Conservation (phyloP, 2,888 invertebrate species). For the Chloroclystis v-ata region DNA sequence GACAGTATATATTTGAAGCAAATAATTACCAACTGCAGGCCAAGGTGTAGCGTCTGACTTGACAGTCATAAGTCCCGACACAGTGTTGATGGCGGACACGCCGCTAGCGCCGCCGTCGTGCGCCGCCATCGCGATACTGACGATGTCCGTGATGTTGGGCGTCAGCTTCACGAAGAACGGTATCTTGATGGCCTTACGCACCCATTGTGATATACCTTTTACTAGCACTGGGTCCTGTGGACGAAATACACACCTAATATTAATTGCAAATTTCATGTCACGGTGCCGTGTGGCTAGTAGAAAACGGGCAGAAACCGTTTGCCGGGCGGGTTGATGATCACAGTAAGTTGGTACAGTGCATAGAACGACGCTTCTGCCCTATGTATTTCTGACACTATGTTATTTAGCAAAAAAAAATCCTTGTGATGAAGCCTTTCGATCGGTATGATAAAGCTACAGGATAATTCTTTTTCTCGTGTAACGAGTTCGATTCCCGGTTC, state of each 20-base stretch:
- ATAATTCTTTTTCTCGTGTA: no score
- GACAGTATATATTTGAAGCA: no score
- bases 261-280: no score
- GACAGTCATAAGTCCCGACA: slow-evolving; percentile 95
- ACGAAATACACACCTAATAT: neutral
- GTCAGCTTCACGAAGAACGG: slow-evolving; percentile 99
- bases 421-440: no score
- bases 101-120: slow-evolving; percentile 94
- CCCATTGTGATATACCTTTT: slow-evolving; percentile 93
- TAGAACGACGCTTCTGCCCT: neutral
- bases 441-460: no score
- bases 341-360: no score
- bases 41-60: slow-evolving; percentile 90
- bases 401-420: no score
- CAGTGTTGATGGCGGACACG: slow-evolving; percentile 98
- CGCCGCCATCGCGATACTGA: slow-evolving; percentile 92
- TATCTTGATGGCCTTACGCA: slow-evolving; percentile 88
- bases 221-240: slow-evolving; percentile 90
- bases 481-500: no score
- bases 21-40: slow-evolving; percentile 90
- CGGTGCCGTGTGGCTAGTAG: no score
- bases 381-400: no score
- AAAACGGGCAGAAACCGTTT: no score
- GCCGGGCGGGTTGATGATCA: no score
- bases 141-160: slow-evolving; percentile 97